A percentile compares a stretch with the other conserved stretches of the same genome.
phyloP scores from a whole-genome alignment of 1,140 invertebrate genomes.

The Dryas iulia region DNA sequence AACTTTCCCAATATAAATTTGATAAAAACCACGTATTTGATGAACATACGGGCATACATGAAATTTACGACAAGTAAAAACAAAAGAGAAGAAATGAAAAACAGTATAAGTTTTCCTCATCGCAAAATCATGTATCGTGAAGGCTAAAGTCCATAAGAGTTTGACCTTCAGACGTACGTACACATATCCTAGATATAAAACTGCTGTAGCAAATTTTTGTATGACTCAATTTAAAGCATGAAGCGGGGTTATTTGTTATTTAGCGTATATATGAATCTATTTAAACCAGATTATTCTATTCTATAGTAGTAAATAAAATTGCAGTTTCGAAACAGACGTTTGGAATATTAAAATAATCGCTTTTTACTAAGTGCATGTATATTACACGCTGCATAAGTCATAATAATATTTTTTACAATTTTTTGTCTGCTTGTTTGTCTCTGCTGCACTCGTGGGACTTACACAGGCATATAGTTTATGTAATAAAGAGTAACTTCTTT shows the following conservation, averaged over 20 bases:
- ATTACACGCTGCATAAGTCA: too few species aligned
- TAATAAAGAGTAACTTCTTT: too few species aligned
- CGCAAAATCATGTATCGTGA: background rate
- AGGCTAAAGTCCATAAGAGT: background rate
- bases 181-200: background rate
- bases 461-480: too few species aligned
- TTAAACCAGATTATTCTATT: too few species aligned
- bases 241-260: background rate
- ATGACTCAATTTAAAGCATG: background rate
- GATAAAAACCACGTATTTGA: background rate
- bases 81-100: background rate
- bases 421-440: too few species aligned
- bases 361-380: too few species aligned
- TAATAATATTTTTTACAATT: too few species aligned
- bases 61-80: background rate
- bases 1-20: background rate
- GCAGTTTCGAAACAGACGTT: too few species aligned
- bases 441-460: too few species aligned
- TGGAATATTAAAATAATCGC: too few species aligned
- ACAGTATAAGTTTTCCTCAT: background rate
- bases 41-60: background rate
- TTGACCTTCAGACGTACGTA: background rate
- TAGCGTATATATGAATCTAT: too few species aligned
- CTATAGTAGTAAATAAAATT: too few species aligned
- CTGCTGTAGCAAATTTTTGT: background rate